These are phyloP conservation scores for Aphelocoma californica DNA, from an alignment of 2,797 vertebrate genomes.

Conservation along the genomic window DNA sequence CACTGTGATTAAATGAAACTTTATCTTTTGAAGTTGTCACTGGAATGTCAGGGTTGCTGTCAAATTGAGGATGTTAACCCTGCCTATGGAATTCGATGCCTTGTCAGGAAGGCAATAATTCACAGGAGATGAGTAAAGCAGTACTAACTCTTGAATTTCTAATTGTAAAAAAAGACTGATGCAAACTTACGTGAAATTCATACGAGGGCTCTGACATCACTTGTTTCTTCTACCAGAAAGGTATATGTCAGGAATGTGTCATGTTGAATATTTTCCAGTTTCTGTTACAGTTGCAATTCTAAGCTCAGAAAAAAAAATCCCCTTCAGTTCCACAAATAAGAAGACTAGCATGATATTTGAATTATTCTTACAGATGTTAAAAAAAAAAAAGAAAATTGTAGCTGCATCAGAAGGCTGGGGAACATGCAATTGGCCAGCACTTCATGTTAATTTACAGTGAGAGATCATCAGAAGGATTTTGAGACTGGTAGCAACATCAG, in stretches of 20 bases:
- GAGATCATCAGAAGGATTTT: background rate
- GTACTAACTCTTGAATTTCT: background rate
- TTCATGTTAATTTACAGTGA: background rate
- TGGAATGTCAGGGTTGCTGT: background rate
- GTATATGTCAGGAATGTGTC: slow-evolving; percentile 80
- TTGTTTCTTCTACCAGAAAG: slow-evolving; percentile 76
- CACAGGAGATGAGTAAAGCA: background rate
- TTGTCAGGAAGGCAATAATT: background rate
- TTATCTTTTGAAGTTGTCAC: background rate
- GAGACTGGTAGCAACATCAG: background rate
- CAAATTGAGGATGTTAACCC: background rate
- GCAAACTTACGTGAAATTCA: background rate
- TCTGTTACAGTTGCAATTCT: slow-evolving; percentile 83
- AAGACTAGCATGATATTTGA: slow-evolving; percentile 78
- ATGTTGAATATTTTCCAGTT: slow-evolving; percentile 82
- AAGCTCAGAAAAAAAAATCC: slow-evolving; percentile 60
- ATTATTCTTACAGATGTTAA: slow-evolving; percentile 74
- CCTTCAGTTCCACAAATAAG: slow-evolving; percentile 83
- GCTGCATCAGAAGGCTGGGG: background rate
- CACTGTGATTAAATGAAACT: background rate
- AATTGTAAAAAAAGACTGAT: background rate
- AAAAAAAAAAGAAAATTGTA: background rate
- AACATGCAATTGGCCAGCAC: background rate
- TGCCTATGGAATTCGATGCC: background rate
- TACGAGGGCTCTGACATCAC: slow-evolving; percentile 3